Base-by-base conservation (phyloP, 2,797 vertebrate genomes). In the Syncerus caffer region DNA sequence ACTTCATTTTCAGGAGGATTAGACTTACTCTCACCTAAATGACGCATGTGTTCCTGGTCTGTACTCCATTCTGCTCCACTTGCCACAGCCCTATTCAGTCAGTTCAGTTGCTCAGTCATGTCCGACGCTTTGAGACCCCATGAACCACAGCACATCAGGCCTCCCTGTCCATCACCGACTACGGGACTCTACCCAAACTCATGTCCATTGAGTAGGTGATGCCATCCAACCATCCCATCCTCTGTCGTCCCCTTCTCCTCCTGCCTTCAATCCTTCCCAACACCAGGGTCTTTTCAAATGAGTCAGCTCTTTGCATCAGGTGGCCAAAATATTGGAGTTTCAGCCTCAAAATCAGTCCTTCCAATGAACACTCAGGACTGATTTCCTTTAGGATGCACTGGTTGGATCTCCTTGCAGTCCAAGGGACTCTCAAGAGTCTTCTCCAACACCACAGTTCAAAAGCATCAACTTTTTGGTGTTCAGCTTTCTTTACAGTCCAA, bases 71-170 rank as follows among this genome's bases (percentile, higher is more conserved):
- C 8, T 14, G 64, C 13, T 85, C 6, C 2, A 8, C 5, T 47
- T 47, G 6, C 57, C 13, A 51, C 1, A 6, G 2, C 16, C 16
- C 31, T 64, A 8, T 64, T 64, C 62, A n/a, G 31, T 64, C 31
- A 64, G 31, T 64, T 17, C 62, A 64, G 31, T 64, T 4, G 8
- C 62, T 64, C 62, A 19, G 62, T 64, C 16, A 0, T 19, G 62
- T 64, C 16, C 2, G 0, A 64, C 62, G 64, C 31, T 64, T 64
- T 64, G 31, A 4, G 2, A 64, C 62, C 8, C 31, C 31, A 19
- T n/a, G 16, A 64, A 19, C 62, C 0, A 0, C 31, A 64, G 62
- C 4, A n/a, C 16, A 19, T 16, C 16, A 19, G 62, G 31, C 7
- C 62, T 64, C 62, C 7, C 31, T 0, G 4, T 64, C 8, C 62